phyloP scores from a whole-genome alignment of 2,888 invertebrate genomes.

The Hypercompe scribonia region DNA sequence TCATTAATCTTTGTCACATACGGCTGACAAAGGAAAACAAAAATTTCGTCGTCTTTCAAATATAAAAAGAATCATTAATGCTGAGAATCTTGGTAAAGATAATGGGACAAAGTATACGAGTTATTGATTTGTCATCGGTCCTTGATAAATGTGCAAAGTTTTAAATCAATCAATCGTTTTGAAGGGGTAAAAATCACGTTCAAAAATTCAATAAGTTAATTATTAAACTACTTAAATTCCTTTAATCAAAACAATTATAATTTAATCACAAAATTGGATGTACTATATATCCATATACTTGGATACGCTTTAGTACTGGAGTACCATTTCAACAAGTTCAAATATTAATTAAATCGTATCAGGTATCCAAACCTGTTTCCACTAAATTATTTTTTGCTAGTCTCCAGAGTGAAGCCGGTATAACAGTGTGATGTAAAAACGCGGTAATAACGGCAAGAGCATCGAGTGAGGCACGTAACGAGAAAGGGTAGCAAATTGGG shows the following conservation, averaged over 20 bases:
- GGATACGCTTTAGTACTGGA: neutral
- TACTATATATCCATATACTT: no score
- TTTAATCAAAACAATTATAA: neutral
- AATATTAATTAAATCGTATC: slow-evolving; percentile 21
- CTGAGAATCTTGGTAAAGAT: no score
- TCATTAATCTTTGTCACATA: no score
- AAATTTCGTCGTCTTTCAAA: no score
- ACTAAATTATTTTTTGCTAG: slow-evolving; percentile 29
- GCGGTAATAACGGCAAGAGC: slow-evolving; percentile 47
- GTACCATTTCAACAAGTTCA: slow-evolving; percentile 12
- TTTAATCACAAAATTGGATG: neutral
- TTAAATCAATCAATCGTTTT: no score
- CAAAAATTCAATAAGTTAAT: neutral
- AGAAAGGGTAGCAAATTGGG: slow-evolving; percentile 57
- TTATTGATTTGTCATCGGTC: no score
- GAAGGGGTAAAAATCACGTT: no score
- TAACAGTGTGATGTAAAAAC: slow-evolving; percentile 44
- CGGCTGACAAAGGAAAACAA: no score
- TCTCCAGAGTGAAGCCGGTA: slow-evolving; percentile 27
- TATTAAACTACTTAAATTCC: neutral
- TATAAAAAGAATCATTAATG: no score
- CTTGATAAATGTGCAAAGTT: no score
- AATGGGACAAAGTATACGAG: no score
- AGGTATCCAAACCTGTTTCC: slow-evolving; percentile 25
- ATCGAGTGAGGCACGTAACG: slow-evolving; percentile 46